These are phyloP conservation scores for Drosophila ercepeae DNA, from an alignment of 1,140 invertebrate genomes.

Conservation along the genomic window DNA sequence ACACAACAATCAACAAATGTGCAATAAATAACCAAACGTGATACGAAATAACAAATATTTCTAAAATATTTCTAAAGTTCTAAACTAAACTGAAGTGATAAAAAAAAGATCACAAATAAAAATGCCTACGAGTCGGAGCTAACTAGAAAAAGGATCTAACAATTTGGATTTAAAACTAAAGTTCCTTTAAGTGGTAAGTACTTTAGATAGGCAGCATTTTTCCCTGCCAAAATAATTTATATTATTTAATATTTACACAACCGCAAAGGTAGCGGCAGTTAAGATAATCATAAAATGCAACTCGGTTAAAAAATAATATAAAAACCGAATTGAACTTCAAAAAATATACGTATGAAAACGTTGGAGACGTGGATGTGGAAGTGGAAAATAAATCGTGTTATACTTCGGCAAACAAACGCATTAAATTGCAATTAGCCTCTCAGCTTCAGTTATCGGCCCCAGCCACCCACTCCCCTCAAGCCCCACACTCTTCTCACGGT, in stretches of 20 bases:
- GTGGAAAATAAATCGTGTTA: slow-evolving; percentile 54
- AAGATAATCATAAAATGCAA: slow-evolving; percentile 56
- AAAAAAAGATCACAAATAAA: slow-evolving; percentile 22
- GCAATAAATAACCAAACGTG: slow-evolving; percentile 53
- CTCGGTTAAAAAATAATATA: slow-evolving; percentile 37
- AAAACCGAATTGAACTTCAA: slow-evolving; percentile 31
- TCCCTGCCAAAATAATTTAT: not conserved
- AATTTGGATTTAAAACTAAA: slow-evolving; percentile 49
- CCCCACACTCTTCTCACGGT: slow-evolving; percentile 8
- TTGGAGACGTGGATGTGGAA: slow-evolving; percentile 11
- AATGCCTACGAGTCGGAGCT: slow-evolving; percentile 40
- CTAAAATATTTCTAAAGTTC: slow-evolving; percentile 38
- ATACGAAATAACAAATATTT: slow-evolving; percentile 30
- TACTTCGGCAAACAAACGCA: slow-evolving; percentile 69
- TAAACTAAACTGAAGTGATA: slow-evolving; percentile 19
- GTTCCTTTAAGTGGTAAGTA: slow-evolving; percentile 51
- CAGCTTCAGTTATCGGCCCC: slow-evolving; percentile 14
- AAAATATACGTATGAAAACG: slow-evolving; percentile 18
- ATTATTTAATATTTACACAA: slow-evolving; percentile 33
- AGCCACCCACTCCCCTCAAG: not conserved
- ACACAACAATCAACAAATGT: slow-evolving; percentile 57
- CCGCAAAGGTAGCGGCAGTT: not conserved
- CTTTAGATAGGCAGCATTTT: not conserved
- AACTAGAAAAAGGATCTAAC: slow-evolving; percentile 21
- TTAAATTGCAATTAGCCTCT: slow-evolving; percentile 75